phyloP scores from a whole-genome alignment of 2,113 vertebrate genomes.

The Brienomyrus longianalis region DNA sequence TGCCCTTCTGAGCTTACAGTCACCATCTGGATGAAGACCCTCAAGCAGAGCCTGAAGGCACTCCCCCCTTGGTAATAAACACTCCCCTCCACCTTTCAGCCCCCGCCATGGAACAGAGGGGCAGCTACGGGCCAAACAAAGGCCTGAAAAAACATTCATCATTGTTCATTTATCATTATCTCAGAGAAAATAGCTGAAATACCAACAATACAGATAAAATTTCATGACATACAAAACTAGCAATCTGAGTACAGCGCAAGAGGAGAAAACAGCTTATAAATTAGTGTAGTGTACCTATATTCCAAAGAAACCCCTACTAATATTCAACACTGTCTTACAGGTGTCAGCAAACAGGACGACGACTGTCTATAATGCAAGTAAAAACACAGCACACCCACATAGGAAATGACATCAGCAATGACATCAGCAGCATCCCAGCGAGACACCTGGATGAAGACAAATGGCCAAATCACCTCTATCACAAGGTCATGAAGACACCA shows the following conservation, averaged over 20 bases:
- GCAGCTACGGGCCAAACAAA: background rate
- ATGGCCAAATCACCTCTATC: background rate
- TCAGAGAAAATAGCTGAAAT: background rate
- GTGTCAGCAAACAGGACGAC: background rate
- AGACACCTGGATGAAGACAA: background rate
- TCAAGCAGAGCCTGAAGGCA: background rate
- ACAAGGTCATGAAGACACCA: background rate
- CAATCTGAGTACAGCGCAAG: background rate
- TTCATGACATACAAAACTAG: background rate
- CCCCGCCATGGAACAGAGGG: background rate
- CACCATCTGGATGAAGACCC: background rate
- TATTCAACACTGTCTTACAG: background rate
- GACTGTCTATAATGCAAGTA: background rate
- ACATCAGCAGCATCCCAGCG: background rate
- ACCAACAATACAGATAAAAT: background rate
- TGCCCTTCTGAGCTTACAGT: background rate
- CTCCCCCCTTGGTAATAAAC: background rate
- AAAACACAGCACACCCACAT: background rate
- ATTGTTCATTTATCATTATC: background rate
- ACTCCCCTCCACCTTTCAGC: background rate
- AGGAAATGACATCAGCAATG: background rate
- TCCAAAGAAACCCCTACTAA: background rate
- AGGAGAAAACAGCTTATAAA: background rate
- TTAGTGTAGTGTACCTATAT: background rate
- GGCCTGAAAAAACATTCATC: background rate